Conservation (phyloP, 2,797 vertebrate species). For the Clarias fuscus region DNA sequence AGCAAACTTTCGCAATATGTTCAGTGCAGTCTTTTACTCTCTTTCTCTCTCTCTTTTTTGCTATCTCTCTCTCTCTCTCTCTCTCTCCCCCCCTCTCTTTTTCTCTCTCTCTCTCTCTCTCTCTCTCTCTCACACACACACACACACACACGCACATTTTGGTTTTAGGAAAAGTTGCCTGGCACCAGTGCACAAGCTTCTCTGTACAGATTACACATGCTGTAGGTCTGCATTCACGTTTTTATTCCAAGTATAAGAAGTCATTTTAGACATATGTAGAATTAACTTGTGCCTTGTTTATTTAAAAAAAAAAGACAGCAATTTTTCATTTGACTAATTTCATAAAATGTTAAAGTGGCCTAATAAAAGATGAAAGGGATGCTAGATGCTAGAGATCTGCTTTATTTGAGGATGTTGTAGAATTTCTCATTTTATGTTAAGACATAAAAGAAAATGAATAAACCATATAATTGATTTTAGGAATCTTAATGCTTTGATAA, state of each 20-base stretch:
- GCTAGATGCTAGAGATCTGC: neutral
- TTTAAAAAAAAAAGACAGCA: neutral
- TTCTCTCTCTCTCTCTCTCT: neutral
- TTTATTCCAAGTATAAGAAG: neutral
- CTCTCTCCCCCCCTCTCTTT: too few species aligned
- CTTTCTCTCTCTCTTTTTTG: too few species aligned
- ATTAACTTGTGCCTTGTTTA: too few species aligned
- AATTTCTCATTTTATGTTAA: neutral
- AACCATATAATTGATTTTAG: too few species aligned
- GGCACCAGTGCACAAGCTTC: neutral
- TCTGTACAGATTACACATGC: neutral
- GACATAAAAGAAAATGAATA: neutral
- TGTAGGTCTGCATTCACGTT: neutral
- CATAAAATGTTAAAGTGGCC: neutral
- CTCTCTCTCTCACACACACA: neutral
- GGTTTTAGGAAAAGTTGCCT: neutral
- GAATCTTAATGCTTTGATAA: neutral
- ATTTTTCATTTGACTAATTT: neutral
- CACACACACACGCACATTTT: neutral
- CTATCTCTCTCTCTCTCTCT: neutral
- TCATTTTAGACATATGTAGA: too few species aligned
- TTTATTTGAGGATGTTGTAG: neutral
- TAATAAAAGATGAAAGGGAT: neutral
- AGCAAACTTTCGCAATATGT: neutral
- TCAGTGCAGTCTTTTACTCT: neutral